phyloP scores from a whole-genome alignment of 37 sponge, comb jelly and placozoan species.

The Theonella swinhoei region DNA sequence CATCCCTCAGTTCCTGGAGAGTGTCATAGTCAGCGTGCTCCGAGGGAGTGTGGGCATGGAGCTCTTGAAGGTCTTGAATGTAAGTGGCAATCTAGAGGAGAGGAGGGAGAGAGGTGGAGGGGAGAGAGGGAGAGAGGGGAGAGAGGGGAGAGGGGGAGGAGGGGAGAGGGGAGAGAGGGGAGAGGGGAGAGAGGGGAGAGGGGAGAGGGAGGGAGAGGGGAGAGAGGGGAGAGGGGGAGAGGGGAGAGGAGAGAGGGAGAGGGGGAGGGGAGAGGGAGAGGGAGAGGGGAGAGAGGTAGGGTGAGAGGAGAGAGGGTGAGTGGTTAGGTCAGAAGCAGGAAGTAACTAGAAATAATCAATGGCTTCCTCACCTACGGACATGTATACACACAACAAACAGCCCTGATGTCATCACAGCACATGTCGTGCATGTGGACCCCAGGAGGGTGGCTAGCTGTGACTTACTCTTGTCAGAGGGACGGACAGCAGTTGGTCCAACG shows the following conservation, averaged over 20 bases:
- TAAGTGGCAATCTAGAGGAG: conserved; percentile 28
- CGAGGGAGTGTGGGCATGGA: conserved; percentile 53
- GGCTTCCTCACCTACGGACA: too few relatives aligned
- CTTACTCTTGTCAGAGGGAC: conserved; percentile 51
- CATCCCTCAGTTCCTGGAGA: conserved; percentile 16
- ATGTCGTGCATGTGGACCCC: too few relatives aligned
- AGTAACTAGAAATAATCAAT: too few relatives aligned
- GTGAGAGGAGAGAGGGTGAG: neutral
- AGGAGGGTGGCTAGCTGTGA: too few relatives aligned
- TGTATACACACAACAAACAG: too few relatives aligned
- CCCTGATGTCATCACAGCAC: too few relatives aligned
- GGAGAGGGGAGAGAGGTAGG: too few relatives aligned
- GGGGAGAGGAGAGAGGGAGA: neutral
- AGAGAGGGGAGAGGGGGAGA: neutral
- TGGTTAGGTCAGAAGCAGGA: too few relatives aligned
- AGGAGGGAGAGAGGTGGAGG: too few relatives aligned
- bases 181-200: neutral
- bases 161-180: neutral
- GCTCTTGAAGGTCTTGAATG: conserved; percentile 59
- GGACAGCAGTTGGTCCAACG: conserved; percentile 38
- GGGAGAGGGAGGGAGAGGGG: neutral
- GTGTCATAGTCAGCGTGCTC: conserved; percentile 68
- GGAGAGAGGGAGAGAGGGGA: neutral
- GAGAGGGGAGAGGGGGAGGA: neutral
- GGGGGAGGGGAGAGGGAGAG: neutral